These are phyloP conservation scores for Zosterops hypoxanthus DNA, from an alignment of 2,113 vertebrate species.

Conservation along the genomic window DNA sequence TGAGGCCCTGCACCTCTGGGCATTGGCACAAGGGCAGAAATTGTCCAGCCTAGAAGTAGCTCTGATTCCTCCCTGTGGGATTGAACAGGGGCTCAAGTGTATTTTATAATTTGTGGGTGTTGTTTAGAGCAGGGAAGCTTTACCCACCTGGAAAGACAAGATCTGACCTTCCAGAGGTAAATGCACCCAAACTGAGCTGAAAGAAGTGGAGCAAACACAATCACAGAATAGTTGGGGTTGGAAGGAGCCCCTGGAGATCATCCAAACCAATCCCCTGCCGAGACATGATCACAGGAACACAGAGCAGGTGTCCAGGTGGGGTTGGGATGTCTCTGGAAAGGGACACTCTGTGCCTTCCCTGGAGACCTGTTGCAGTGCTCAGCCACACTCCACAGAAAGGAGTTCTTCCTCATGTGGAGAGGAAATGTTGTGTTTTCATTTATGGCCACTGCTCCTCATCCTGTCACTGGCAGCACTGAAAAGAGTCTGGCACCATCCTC, in stretches of 20 bases:
- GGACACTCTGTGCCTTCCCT: background rate
- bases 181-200: background rate
- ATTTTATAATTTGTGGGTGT: accelerated
- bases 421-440: background rate
- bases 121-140: background rate
- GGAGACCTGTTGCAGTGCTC: background rate
- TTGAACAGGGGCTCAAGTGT: accelerated
- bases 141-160: background rate
- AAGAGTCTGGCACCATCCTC: background rate
- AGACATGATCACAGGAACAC: background rate
- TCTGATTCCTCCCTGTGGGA: accelerated
- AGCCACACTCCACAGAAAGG: background rate
- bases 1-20: background rate
- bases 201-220: background rate
- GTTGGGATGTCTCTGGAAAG: background rate
- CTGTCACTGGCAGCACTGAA: background rate
- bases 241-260: background rate
- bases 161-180: background rate
- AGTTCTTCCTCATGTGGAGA: background rate
- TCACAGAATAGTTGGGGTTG: background rate
- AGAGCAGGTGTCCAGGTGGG: background rate
- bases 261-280: background rate
- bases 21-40: accelerated
- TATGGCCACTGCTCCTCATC: background rate
- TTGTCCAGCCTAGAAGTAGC: accelerated